phyloP scores from a whole-genome alignment of 2,797 vertebrate genomes.

The Sebastes oblongus region DNA sequence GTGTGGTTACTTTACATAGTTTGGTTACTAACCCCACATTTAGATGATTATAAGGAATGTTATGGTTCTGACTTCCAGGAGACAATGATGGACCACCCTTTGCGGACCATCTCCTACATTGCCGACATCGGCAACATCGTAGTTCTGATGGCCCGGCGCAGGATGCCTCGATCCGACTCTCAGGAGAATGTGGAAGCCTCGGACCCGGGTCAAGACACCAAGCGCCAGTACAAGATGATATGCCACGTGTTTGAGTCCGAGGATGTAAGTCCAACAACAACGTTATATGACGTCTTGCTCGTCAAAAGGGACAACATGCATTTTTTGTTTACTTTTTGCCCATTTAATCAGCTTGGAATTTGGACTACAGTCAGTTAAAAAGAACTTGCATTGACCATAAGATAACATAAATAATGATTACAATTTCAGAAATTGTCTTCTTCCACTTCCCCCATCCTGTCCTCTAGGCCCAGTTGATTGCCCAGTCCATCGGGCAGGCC shows the following conservation, averaged over 20 bases:
- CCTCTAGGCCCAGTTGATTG: conserved; percentile 91
- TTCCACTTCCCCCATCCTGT: neutral
- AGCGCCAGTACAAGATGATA: conserved; percentile 98
- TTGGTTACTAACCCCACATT: neutral
- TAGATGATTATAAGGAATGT: neutral
- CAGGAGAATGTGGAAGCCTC: conserved; percentile 92
- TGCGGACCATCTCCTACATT: conserved; percentile 96
- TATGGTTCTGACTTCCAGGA: conserved; percentile 78
- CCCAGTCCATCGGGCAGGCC: conserved; percentile 95
- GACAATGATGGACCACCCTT: conserved; percentile 96
- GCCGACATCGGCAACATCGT: conserved; percentile 97
- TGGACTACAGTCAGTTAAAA: neutral
- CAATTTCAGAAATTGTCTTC: neutral
- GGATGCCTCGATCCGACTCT: conserved; percentile 91
- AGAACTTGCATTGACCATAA: neutral
- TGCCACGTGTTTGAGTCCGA: conserved; percentile 98
- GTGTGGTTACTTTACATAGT: neutral
- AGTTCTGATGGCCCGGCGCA: conserved; percentile 94
- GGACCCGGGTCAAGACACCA: conserved; percentile 91
- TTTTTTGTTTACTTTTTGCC: neutral
- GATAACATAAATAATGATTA: neutral
- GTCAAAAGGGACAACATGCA: neutral
- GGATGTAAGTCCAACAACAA: conserved; percentile 85
- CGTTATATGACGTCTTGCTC: neutral
- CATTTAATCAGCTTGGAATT: neutral